Evolutionary conservation across 2,888 invertebrate species (phyloP).

Genomic region (Calameuta filiformis): DNA sequence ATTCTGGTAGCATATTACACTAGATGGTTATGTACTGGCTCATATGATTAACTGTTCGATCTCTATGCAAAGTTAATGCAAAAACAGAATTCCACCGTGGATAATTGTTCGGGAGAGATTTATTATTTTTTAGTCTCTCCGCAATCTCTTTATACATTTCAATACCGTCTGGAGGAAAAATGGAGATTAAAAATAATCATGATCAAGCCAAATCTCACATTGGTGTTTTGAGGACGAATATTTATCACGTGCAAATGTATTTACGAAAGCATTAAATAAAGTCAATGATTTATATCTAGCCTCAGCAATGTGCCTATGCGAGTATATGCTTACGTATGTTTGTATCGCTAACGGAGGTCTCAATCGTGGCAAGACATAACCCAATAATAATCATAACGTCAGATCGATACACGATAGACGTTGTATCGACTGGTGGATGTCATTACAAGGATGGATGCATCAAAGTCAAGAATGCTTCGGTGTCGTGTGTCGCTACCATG

Average conservation of each 20-base stretch:
- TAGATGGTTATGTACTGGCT: not conserved
- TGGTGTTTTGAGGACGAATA: not conserved
- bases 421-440: constrained; percentile 44
- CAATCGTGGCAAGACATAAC: constrained; percentile 51
- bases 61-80: not conserved
- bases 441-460: constrained; percentile 44
- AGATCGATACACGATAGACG: constrained; percentile 58
- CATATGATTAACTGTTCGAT: not conserved
- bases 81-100: not conserved
- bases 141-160: not conserved
- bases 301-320: not conserved
- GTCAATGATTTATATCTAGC: constrained; percentile 12
- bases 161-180: not conserved
- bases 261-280: constrained; percentile 29
- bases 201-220: not conserved
- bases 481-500: constrained; percentile 32
- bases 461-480: constrained; percentile 43
- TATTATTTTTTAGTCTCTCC: not conserved
- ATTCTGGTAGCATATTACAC: not conserved
- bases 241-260: not conserved
- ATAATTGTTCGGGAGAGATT: not conserved
- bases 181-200: not conserved
- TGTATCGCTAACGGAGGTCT: constrained; percentile 53
- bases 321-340: not conserved
- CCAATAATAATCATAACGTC: constrained; percentile 56